Conservation (phyloP, 2,888 invertebrate species). For the Alitta virens region DNA sequence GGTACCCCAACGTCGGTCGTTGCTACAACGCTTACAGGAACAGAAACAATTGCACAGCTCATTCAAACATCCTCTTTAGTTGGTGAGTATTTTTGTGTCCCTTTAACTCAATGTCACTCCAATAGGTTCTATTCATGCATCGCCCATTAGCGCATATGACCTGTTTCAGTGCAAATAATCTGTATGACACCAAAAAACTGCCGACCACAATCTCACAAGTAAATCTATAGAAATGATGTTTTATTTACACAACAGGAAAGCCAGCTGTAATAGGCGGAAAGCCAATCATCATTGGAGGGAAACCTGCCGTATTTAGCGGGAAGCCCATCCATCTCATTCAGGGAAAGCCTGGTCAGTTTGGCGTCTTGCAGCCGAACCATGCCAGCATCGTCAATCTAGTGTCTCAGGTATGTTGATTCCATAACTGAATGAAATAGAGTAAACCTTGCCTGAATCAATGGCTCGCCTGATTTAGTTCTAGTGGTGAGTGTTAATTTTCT, state of each 20-base stretch:
- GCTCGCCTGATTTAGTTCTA: too few species aligned
- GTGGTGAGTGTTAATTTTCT: too few species aligned
- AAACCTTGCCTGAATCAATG: too few species aligned
- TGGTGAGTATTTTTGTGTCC: background rate
- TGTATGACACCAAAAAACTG: too few species aligned
- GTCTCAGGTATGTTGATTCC: slow-evolving; percentile 7
- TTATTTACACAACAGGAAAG: slow-evolving; percentile 9
- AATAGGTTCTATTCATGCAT: too few species aligned
- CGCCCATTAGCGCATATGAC: too few species aligned
- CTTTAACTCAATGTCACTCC: background rate
- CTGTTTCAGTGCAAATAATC: too few species aligned
- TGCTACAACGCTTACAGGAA: background rate
- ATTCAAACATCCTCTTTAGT: slow-evolving; percentile 19
- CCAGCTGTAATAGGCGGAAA: slow-evolving; percentile 20
- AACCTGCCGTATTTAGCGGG: slow-evolving; percentile 44
- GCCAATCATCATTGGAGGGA: slow-evolving; percentile 37
- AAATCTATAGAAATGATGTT: too few species aligned
- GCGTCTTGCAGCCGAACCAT: slow-evolving; percentile 15
- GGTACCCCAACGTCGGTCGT: background rate
- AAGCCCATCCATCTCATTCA: slow-evolving; percentile 38
- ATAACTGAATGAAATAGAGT: too few species aligned
- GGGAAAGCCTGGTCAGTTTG: slow-evolving; percentile 22
- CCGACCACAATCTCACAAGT: too few species aligned
- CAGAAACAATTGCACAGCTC: slow-evolving; percentile 21
- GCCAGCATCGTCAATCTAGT: slow-evolving; percentile 11